Percentiles rank a stretch among this genome's conserved stretches.
Evolutionary conservation across 1,140 invertebrate species (phyloP).

Genomic region (Battus philenor): DNA sequence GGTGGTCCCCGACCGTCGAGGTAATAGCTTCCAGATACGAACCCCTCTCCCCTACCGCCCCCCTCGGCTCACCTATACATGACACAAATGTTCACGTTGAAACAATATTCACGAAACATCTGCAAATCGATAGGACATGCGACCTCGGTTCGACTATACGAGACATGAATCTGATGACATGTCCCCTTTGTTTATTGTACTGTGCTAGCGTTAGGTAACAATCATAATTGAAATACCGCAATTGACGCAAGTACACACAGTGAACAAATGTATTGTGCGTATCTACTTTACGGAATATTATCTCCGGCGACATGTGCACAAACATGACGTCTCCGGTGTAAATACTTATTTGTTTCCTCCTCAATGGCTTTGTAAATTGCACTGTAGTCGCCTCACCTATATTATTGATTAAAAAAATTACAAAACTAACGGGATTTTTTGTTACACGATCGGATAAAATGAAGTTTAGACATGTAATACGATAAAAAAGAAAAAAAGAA

Average conservation of each 20-base stretch:
- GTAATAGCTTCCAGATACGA: constrained; percentile 58
- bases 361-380: constrained; percentile 71
- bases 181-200: constrained; percentile 21
- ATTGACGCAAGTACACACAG: constrained; percentile 36
- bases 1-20: constrained; percentile 31
- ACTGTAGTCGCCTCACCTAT: too few relatives aligned
- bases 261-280: constrained; percentile 51
- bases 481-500: too few relatives aligned
- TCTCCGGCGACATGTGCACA: constrained; percentile 55
- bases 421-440: too few relatives aligned
- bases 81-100: constrained; percentile 54
- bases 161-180: constrained; percentile 35
- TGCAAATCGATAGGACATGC: constrained; percentile 42
- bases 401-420: too few relatives aligned
- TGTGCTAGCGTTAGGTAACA: constrained; percentile 9
- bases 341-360: constrained; percentile 66
- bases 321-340: constrained; percentile 51
- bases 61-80: constrained; percentile 46
- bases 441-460: too few relatives aligned
- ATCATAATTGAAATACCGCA: background rate
- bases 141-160: constrained; percentile 42
- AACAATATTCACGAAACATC: constrained; percentile 58
- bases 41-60: constrained; percentile 42
- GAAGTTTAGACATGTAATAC: too few relatives aligned
- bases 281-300: constrained; percentile 63